Conservation (phyloP, 2,797 vertebrate species). For the Mallotus villosus region DNA sequence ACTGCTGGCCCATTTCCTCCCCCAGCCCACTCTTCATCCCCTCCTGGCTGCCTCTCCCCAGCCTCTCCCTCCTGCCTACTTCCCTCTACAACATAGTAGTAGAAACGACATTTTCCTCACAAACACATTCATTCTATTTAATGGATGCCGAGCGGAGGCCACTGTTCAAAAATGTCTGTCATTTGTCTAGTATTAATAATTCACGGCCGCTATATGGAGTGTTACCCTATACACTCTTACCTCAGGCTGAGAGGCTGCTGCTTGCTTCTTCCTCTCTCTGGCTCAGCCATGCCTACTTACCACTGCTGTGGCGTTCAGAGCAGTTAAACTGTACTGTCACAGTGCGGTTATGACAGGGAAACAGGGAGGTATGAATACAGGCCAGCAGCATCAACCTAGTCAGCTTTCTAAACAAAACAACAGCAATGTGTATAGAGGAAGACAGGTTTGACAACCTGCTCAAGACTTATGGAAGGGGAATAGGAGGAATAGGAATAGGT, state of each 20-base stretch:
- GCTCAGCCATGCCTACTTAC: background rate
- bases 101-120: background rate
- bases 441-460: background rate
- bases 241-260: background rate
- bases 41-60: no score
- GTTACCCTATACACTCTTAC: background rate
- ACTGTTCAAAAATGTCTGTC: conserved; percentile 65
- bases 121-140: conserved; percentile 68
- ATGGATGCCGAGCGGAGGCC: conserved; percentile 63
- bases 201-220: conserved; percentile 44
- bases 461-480: background rate
- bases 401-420: background rate
- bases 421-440: background rate
- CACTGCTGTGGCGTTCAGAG: background rate
- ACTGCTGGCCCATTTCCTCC: no score
- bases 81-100: no score
- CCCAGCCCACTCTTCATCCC: no score
- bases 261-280: background rate
- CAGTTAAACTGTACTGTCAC: background rate
- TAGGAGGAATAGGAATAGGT: no score
- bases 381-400: background rate
- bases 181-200: conserved; percentile 80
- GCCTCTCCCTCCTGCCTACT: no score
- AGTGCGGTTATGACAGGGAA: background rate
- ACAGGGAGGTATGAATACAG: background rate